A percentile compares a stretch with the other conserved stretches of the same genome.
These are phyloP conservation scores for Tachysurus fulvidraco DNA, from an alignment of 2,113 vertebrate species.

Conservation along the genomic window DNA sequence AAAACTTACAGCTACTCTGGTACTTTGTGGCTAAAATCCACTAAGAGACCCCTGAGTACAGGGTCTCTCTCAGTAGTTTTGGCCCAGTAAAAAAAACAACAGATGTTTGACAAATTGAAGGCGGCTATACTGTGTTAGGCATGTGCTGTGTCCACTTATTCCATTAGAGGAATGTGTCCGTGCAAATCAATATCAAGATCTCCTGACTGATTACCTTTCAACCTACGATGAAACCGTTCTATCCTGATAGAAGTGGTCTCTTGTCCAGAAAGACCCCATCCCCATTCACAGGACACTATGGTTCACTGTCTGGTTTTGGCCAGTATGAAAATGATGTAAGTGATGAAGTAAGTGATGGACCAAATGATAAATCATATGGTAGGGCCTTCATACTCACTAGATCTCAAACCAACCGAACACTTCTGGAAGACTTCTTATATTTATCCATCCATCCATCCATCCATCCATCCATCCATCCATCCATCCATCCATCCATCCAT, in stretches of 20 bases:
- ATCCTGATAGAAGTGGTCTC: neutral
- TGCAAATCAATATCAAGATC: neutral
- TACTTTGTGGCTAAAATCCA: neutral
- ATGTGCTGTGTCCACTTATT: neutral
- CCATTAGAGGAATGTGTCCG: neutral
- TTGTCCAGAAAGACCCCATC: neutral
- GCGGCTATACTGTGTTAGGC: neutral
- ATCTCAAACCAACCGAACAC: too few relatives aligned
- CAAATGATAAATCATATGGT: too few relatives aligned
- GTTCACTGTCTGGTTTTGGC: too few relatives aligned
- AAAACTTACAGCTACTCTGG: too few relatives aligned
- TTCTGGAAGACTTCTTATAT: too few relatives aligned
- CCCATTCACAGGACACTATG: neutral
- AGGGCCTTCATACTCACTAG: too few relatives aligned
- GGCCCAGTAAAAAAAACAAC: neutral
- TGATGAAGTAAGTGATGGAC: too few relatives aligned
- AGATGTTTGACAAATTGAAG: neutral
- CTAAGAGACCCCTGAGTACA: neutral
- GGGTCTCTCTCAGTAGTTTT: neutral
- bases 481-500: too few relatives aligned
- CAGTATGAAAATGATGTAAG: too few relatives aligned
- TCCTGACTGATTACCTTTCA: neutral
- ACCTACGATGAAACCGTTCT: neutral
- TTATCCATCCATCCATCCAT: too few relatives aligned
- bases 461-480: too few relatives aligned